Percentiles rank a stretch among this genome's conserved stretches.
Conservation (phyloP, 2,797 vertebrate species). For the Emydoidea blandingii region DNA sequence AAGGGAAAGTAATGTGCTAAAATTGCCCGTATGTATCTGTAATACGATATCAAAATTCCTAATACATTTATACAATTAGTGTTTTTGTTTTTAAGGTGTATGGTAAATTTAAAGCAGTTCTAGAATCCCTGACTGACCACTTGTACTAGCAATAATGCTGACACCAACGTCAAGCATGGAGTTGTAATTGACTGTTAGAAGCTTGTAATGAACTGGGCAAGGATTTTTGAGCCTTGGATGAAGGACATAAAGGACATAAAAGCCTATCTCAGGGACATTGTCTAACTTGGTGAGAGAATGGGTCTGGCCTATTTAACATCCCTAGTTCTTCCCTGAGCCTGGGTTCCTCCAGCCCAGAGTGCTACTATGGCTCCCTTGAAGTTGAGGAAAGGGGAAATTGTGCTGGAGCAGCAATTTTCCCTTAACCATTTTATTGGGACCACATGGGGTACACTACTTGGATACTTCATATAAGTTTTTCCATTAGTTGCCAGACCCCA, state of each 20-base stretch:
- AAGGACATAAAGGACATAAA: conserved; percentile 3
- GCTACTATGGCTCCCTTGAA: not conserved
- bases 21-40: not conserved
- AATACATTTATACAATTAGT: not conserved
- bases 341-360: not conserved
- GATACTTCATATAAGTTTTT: not conserved
- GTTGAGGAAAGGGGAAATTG: not conserved
- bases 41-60: not conserved
- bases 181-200: not conserved
- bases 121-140: not conserved
- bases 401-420: not conserved
- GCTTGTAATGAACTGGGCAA: not conserved
- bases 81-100: not conserved
- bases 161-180: not conserved
- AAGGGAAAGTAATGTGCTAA: not conserved
- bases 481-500: not conserved
- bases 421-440: not conserved
- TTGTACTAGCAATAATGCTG: not conserved
- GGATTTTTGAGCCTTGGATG: not conserved
- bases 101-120: rapidly evolving
- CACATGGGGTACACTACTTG: not conserved
- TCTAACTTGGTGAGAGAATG: not conserved
- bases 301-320: not conserved
- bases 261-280: not conserved
- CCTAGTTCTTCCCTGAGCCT: not conserved